phyloP scores from a whole-genome alignment of 2,888 invertebrate species.

The Tiliacea citrago region DNA sequence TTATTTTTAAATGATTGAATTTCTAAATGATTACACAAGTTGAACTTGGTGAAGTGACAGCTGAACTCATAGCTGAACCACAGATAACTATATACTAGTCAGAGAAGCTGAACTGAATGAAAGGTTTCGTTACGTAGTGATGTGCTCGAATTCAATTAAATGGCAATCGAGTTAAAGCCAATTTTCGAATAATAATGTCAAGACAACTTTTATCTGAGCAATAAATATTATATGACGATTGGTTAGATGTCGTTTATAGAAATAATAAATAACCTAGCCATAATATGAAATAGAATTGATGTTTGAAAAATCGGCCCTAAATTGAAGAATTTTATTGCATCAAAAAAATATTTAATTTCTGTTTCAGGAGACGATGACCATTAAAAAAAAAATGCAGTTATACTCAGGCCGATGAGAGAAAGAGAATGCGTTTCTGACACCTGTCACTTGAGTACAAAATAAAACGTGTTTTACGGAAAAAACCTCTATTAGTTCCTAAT shows the following conservation, averaged over 20 bases:
- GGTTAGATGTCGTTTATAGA: not conserved
- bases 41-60: slow-evolving; percentile 53
- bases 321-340: not conserved
- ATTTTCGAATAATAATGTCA: not conserved
- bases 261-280: not conserved
- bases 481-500: no score
- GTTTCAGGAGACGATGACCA: not conserved
- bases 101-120: slow-evolving; percentile 4
- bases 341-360: no score
- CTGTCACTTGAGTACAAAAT: no score
- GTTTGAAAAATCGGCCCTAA: not conserved
- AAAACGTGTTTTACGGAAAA: no score
- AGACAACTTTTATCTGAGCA: not conserved
- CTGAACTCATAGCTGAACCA: not conserved
- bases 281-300: not conserved
- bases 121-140: not conserved
- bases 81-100: no score
- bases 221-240: not conserved
- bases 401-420: no score
- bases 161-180: not conserved
- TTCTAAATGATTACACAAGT: slow-evolving; percentile 66
- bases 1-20: slow-evolving; percentile 38
- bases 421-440: no score
- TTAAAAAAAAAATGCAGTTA: no score
- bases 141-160: not conserved